Evolutionary conservation across 92 coral and sea anemone species (phyloP), one percentile per base, ranked within the genome.

Genomic region (Bergia puertoricense): DNA sequence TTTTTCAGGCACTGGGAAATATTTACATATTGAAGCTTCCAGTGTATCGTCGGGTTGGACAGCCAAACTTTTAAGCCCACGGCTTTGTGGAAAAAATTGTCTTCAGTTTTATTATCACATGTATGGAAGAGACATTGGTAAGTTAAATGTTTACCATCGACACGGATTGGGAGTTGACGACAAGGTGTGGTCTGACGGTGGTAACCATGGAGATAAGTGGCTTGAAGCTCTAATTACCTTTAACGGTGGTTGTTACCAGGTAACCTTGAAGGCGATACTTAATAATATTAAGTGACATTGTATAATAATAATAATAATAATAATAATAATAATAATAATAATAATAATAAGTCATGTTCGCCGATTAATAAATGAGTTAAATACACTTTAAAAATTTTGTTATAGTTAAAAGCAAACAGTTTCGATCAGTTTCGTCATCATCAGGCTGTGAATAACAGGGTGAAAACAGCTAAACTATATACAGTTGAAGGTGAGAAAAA

Each of bases 161-260:
- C 92, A 88, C 67, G 98, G 98, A 9, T 75, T 92, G 79, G 56
- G 80, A 30, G 85, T 79, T 30, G 96, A 95, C 50, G 96, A 95
- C 62, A 90, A 92, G 30, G 82, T 96, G 15, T 96, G 98, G 99
- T 90, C 93, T n/a, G 74, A 72, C 88, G 85, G 88, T 8, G 94
- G 95, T 5, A 75, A 92, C 75, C 95, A 95, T 75, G 98, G 97
- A 2, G 86, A 88, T 54, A 74, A 86, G 41, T 96, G 99, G 99
- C 84, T 90, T 45, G 98, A 96, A 77, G 98, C 98, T 7, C 82
- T 95, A 74, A 88, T 96, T 75, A 92, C 95, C 42, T 89, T 96
- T n/a, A 92, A 91, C 23, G 98, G 98, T 45, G 88, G 85, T 78
- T 95, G 98, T 80, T 95, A 93, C 67, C 95, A 95, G 93, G 98